A percentile compares a stretch with the other conserved stretches of the same genome.
These are phyloP conservation scores for Eurytoma adleriae DNA, from an alignment of 2,888 invertebrate genomes.

Conservation along the genomic window DNA sequence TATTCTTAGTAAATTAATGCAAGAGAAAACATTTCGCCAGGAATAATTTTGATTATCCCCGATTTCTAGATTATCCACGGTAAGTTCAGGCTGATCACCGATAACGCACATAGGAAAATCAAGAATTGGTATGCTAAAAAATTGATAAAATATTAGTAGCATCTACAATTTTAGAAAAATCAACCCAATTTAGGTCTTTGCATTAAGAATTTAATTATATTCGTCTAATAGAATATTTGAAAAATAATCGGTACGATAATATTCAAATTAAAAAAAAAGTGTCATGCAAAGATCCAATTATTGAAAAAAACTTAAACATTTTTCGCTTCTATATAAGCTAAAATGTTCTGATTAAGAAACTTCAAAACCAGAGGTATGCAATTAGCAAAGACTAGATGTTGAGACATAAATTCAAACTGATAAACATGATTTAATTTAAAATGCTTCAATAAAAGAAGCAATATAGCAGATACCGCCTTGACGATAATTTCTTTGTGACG, in stretches of 20 bases:
- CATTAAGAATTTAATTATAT: too few relatives aligned
- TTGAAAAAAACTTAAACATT: slow-evolving; percentile 81
- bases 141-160: not conserved
- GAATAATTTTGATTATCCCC: slow-evolving; percentile 91
- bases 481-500: slow-evolving; percentile 99
- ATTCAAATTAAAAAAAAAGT: too few relatives aligned
- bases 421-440: slow-evolving; percentile 98
- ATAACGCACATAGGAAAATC: slow-evolving; percentile 98
- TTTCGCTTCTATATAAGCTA: slow-evolving; percentile 95
- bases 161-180: slow-evolving; percentile 30
- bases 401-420: slow-evolving; percentile 99
- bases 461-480: slow-evolving; percentile 94
- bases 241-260: too few relatives aligned
- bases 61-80: slow-evolving; percentile 92
- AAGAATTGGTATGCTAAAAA: slow-evolving; percentile 87
- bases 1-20: slow-evolving; percentile 96
- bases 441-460: slow-evolving; percentile 95
- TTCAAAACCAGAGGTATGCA: slow-evolving; percentile 98
- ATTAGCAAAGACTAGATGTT: slow-evolving; percentile 99
- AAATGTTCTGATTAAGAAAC: slow-evolving; percentile 98
- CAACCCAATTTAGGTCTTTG: too few relatives aligned
- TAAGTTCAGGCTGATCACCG: slow-evolving; percentile 95
- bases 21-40: slow-evolving; percentile 99
- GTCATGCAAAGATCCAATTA: too few relatives aligned
- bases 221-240: too few relatives aligned